Conservation (phyloP, 2,113 vertebrate species). For the Nicator chloris region DNA sequence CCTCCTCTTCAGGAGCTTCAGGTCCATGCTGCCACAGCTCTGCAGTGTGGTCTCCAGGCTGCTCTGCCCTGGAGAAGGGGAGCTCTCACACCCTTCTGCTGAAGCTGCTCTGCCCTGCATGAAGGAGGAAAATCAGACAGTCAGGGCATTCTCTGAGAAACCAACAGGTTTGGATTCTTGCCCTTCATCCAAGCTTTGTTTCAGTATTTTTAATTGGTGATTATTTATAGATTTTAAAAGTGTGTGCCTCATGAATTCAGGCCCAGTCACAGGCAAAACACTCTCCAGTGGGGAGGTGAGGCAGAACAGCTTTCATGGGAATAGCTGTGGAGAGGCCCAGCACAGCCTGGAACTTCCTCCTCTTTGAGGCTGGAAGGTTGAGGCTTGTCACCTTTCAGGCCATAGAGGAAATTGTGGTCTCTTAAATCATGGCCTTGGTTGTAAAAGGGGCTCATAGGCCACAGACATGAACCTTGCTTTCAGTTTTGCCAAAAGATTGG, state of each 20-base stretch:
- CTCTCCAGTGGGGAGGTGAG: not conserved
- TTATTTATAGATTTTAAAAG: not conserved
- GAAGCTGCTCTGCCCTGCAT: not conserved
- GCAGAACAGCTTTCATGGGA: not conserved
- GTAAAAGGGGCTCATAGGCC: not conserved
- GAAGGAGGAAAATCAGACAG: not conserved
- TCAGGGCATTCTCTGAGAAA: not conserved
- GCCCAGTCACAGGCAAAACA: not conserved
- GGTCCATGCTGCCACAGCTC: not conserved
- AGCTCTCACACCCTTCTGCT: not conserved
- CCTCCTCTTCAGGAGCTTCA: not conserved
- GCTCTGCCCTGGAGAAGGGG: not conserved
- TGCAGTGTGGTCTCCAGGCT: not conserved
- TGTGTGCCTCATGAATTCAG: not conserved
- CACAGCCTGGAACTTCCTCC: not conserved
- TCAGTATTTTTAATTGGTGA: not conserved
- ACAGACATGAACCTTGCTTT: not conserved
- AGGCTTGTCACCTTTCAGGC: not conserved
- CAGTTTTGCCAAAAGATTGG: not conserved
- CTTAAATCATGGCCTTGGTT: not conserved
- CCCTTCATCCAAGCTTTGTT: not conserved
- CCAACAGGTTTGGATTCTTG: not conserved
- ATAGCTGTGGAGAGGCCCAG: not conserved
- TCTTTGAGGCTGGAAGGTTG: not conserved
- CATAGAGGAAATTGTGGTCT: not conserved